Percentiles rank a stretch among this genome's conserved stretches.
Conservation (phyloP, 2,113 vertebrate genomes). For the Xiphias gladius region DNA sequence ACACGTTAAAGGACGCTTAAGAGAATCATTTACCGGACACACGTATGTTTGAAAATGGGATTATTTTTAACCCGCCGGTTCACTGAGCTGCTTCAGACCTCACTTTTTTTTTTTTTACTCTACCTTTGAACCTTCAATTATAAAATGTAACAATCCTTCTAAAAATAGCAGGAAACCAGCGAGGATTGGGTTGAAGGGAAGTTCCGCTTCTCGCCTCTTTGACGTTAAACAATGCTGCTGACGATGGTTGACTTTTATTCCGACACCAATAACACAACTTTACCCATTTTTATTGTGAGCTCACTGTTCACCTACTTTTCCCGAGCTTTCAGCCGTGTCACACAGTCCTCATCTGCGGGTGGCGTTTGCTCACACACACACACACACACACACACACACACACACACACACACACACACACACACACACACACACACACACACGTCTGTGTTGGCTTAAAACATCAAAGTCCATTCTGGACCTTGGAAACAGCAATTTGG, state of each 20-base stretch:
- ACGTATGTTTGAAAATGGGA: not conserved
- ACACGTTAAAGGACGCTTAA: not conserved
- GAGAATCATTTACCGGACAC: not conserved
- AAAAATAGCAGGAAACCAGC: conserved; percentile 4
- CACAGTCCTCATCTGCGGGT: too few species aligned
- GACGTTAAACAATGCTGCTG: not conserved
- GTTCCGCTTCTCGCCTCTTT: not conserved
- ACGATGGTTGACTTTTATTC: not conserved
- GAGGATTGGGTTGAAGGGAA: not conserved
- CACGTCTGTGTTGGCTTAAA: too few species aligned
- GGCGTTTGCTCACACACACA: too few species aligned
- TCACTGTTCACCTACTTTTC: too few species aligned
- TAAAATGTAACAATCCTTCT: not conserved
- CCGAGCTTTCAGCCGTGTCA: too few species aligned
- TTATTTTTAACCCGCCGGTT: not conserved
- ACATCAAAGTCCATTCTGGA: too few species aligned
- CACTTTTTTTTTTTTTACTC: too few species aligned
- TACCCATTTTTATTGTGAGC: too few species aligned
- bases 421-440: too few species aligned
- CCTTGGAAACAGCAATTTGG: too few species aligned
- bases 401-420: too few species aligned
- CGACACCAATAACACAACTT: not conserved
- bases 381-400: too few species aligned
- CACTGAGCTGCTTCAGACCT: not conserved
- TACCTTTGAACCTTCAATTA: not conserved